Percentiles rank a stretch among this genome's conserved stretches.
Conservation (phyloP, 1,140 invertebrate species). For the Penaeus vannamei region DNA sequence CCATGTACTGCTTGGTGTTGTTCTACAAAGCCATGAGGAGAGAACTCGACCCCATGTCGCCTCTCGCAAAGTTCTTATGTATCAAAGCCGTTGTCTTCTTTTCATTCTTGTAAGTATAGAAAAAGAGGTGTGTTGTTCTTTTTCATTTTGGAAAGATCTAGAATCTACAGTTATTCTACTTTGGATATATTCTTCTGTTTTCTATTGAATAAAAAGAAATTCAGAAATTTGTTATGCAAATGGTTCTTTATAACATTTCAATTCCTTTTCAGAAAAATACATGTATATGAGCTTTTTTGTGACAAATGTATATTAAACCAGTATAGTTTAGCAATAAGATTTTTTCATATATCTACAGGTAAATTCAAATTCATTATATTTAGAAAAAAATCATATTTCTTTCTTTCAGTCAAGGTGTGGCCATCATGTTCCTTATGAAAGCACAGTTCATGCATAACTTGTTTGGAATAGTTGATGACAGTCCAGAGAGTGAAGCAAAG, state of each 20-base stretch:
- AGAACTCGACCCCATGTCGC: constrained; percentile 91
- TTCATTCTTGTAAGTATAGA: constrained; percentile 92
- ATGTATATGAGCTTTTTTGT: no score
- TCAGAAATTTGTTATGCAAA: no score
- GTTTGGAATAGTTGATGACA: constrained; percentile 78
- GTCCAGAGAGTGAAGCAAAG: constrained; percentile 67
- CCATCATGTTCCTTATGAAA: constrained; percentile 89
- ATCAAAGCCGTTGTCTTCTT: constrained; percentile 98
- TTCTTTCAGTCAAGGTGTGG: constrained; percentile 87
- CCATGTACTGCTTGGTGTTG: constrained; percentile 95
- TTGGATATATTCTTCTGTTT: no score
- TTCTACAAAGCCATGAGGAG: constrained; percentile 92
- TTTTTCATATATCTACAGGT: constrained; percentile 8
- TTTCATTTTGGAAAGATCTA: no score
- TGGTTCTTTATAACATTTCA: no score
- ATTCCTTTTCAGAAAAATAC: no score
- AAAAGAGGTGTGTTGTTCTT: no score
- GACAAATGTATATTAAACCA: no score
- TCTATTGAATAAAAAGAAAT: no score
- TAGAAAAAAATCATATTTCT: constrained; percentile 56
- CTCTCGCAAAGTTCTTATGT: constrained; percentile 96
- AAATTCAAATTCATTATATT: background rate
- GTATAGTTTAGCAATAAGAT: background rate
- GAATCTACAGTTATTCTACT: no score
- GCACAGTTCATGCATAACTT: constrained; percentile 81